Conservation (phyloP, 2,888 invertebrate species). For the Yponomeuta sedellus region DNA sequence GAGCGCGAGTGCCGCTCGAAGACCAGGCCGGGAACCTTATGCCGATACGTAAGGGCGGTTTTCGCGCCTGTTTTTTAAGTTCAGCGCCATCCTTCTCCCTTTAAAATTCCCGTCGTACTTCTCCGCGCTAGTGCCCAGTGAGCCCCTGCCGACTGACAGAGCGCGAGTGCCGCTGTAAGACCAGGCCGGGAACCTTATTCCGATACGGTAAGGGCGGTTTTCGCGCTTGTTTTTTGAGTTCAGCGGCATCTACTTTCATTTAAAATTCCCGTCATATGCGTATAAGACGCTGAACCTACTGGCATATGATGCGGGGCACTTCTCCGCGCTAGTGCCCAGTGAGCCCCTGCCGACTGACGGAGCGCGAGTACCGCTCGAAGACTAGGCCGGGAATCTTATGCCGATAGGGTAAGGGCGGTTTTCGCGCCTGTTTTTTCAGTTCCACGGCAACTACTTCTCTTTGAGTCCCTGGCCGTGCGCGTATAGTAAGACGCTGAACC, state of each 20-base stretch:
- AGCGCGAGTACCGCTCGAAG: constrained; percentile 84
- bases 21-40: constrained; percentile 83
- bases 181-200: constrained; percentile 81
- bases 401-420: constrained; percentile 47
- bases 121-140: constrained; percentile 88
- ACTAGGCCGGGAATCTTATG: constrained; percentile 81
- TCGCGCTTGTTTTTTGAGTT: too few species aligned
- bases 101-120: constrained; percentile 50
- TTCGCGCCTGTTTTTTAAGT: too few species aligned
- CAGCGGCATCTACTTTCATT: too few species aligned
- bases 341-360: constrained; percentile 75
- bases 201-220: constrained; percentile 64
- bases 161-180: constrained; percentile 86
- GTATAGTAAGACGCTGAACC: too few species aligned
- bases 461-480: too few species aligned
- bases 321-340: constrained; percentile 89
- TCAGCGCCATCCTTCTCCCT: too few species aligned
- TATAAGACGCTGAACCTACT: too few species aligned
- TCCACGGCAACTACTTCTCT: too few species aligned
- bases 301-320: constrained; percentile 90
- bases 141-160: constrained; percentile 72
- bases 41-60: constrained; percentile 72
- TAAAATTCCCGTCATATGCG: too few species aligned
- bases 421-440: too few species aligned
- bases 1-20: constrained; percentile 83